Conservation (phyloP, 2,888 invertebrate species). For the Drosophila eohydei region DNA sequence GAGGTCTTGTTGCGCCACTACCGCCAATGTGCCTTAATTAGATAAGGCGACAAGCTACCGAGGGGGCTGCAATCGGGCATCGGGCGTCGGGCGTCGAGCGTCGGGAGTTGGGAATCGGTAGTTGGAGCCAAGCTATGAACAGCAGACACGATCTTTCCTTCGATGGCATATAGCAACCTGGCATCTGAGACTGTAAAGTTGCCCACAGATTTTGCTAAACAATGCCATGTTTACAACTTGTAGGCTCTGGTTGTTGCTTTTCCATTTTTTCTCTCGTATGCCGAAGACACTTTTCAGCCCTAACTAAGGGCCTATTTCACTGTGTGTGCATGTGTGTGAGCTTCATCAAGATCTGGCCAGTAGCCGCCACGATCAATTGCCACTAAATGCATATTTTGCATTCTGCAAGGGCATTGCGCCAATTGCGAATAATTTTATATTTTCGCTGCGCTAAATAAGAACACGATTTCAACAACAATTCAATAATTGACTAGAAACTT, state of each 20-base stretch:
- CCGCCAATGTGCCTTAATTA: slow-evolving; percentile 73
- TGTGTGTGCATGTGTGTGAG: slow-evolving; percentile 23
- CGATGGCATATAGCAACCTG: slow-evolving; percentile 44
- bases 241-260: slow-evolving; percentile 57
- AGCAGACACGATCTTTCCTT: slow-evolving; percentile 69
- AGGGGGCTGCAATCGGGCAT: slow-evolving; percentile 25
- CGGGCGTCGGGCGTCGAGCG: slow-evolving; percentile 9
- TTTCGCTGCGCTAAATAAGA: slow-evolving; percentile 70
- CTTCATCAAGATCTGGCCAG: slow-evolving; percentile 47
- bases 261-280: slow-evolving; percentile 8
- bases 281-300: slow-evolving; percentile 23
- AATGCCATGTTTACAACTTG: slow-evolving; percentile 83
- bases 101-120: slow-evolving; percentile 5
- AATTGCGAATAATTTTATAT: slow-evolving; percentile 75
- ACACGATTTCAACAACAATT: slow-evolving; percentile 72
- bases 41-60: slow-evolving; percentile 75
- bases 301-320: slow-evolving; percentile 38
- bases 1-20: slow-evolving; percentile 68
- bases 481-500: slow-evolving; percentile 45
- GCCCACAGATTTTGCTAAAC: slow-evolving; percentile 46
- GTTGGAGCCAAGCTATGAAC: slow-evolving; percentile 38
- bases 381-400: slow-evolving; percentile 81
- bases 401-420: slow-evolving; percentile 76
- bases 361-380: slow-evolving; percentile 46
- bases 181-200: slow-evolving; percentile 18